Evolutionary conservation across 64 coral and sea anemone genomes (phyloP).

Genomic region (Pocillopora damicornis): DNA sequence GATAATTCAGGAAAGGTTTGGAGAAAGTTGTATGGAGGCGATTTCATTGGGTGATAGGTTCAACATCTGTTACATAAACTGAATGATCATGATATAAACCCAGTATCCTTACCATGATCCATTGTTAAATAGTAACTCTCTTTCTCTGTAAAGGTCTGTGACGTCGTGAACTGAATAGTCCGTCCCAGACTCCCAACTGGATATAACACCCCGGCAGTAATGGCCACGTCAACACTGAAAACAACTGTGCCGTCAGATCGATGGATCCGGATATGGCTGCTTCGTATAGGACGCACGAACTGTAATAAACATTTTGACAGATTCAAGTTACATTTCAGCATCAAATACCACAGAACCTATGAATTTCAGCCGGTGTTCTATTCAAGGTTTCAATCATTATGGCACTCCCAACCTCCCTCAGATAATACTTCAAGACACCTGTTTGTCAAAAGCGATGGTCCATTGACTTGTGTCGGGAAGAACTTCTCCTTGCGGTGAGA

Average conservation of each 20-base stretch:
- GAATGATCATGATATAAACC: background rate
- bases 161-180: conserved; percentile 52
- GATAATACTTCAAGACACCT: too few relatives aligned
- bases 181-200: conserved; percentile 66
- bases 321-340: background rate
- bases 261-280: conserved; percentile 55
- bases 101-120: conserved; percentile 48
- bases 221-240: conserved; percentile 57
- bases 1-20: too few relatives aligned
- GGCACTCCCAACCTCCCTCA: too few relatives aligned
- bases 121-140: conserved; percentile 61
- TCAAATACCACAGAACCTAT: too few relatives aligned
- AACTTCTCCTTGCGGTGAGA: conserved; percentile 60
- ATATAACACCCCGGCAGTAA: conserved; percentile 51
- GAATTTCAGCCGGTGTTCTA: too few relatives aligned
- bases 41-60: too few relatives aligned
- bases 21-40: too few relatives aligned
- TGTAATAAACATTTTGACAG: background rate
- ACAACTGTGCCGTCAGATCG: conserved; percentile 42
- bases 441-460: conserved; percentile 60
- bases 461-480: conserved; percentile 47
- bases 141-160: conserved; percentile 59
- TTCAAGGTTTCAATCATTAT: too few relatives aligned
- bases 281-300: conserved; percentile 78
- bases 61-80: too few relatives aligned